Percentiles rank a stretch among this genome's conserved stretches.
Evolutionary conservation across 2,113 vertebrate species (phyloP).

Genomic region (Alosa alosa): DNA sequence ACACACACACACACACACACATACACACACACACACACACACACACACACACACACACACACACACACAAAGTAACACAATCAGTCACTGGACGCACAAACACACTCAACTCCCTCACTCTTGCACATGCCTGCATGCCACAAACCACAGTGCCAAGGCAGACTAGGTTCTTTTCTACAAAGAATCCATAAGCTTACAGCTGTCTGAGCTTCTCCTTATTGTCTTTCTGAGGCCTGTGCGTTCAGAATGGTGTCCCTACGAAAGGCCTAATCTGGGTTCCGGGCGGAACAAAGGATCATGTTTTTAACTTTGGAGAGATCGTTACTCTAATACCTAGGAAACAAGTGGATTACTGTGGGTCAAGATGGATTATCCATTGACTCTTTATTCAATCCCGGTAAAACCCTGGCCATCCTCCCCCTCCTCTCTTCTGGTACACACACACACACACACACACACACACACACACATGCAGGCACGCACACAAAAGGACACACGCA

Average conservation of each 20-base stretch:
- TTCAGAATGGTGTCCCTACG: neutral
- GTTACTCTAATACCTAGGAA: constrained; percentile 37
- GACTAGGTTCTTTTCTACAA: neutral
- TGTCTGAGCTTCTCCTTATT: neutral
- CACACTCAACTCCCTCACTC: neutral
- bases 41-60: neutral
- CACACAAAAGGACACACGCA: neutral
- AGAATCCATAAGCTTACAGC: neutral
- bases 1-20: neutral
- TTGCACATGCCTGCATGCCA: neutral
- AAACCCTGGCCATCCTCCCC: neutral
- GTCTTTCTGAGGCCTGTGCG: neutral
- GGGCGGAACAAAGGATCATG: constrained; percentile 24
- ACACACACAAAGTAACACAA: neutral
- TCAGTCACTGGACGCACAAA: neutral
- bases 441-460: constrained; percentile 10
- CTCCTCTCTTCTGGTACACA: too few species aligned
- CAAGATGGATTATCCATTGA: constrained; percentile 44
- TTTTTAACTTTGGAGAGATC: constrained; percentile 36
- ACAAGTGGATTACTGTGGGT: constrained; percentile 47
- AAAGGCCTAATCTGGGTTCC: neutral
- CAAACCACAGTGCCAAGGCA: neutral
- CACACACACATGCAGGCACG: neutral
- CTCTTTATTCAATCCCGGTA: constrained; percentile 31
- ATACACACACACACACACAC: neutral